Evolutionary conservation across 1,140 invertebrate species (phyloP), one percentile per base, ranked within the genome.

Genomic region (Wiebesia pumilae): DNA sequence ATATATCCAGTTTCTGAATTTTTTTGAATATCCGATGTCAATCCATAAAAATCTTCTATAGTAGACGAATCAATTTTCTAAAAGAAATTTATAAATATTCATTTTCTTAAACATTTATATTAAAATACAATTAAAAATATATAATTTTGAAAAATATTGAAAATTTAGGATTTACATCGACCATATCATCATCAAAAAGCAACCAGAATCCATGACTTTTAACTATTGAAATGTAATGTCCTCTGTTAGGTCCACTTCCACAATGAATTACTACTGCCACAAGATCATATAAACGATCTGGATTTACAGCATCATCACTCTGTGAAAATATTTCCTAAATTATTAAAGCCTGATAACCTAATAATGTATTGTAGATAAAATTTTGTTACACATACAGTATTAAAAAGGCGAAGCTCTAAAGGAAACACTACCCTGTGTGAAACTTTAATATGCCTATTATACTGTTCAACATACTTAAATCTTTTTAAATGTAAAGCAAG

Each of bases 1-100:
- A 99, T 99, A 94, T 99, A 99, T 89, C 99, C 99, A 88, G 99
- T 99, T 95, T 99, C 99, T 43, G 98, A 99, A 90, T 98, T 99
- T 94, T 99, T 99, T 92, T 99, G 98, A 91, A 98, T 97, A 93
- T 99, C 98, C 85, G 98, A 98, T 33, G 99, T 99, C 89, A 99
- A 96, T 89, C 99, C 99, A 94, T 99, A 99, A 94, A 99, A 99
- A 93, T 99, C 99, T 95, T 99, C 99, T 94, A 99, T 99, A 86
- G 98, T 97, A 84, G 98, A 98, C 38, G 98, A 97, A 92, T 99
- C 99, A 90, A 99, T 99, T 97, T 99, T 99, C 98, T 99, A 94
- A 30, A 96, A 95, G 87, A 90, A 89, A 91, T 73, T 85, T 82
- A 86, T 69, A 79, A 65, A 73, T 38, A 30, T 51, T 67, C 87